Conservation (phyloP, 2,113 vertebrate genomes). For the Aplodontia rufa region DNA sequence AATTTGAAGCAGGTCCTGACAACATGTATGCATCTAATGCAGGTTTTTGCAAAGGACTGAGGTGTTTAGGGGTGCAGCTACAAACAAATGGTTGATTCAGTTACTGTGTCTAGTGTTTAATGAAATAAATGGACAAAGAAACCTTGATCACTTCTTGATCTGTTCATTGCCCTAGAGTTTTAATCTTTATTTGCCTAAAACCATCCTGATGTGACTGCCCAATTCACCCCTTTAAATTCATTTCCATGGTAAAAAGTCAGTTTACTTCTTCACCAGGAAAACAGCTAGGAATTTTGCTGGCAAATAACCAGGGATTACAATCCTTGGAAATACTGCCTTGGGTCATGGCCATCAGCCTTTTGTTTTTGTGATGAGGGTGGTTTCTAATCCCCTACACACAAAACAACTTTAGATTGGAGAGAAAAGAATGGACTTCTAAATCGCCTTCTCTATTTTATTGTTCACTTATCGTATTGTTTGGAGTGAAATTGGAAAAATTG, state of each 20-base stretch:
- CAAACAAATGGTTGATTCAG: neutral
- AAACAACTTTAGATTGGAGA: slow-evolving; percentile 68
- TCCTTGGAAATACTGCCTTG: slow-evolving; percentile 44
- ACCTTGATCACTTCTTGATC: neutral
- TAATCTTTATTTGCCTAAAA: slow-evolving; percentile 31
- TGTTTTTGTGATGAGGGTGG: slow-evolving; percentile 55
- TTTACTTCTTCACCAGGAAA: slow-evolving; percentile 26
- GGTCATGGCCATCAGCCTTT: slow-evolving; percentile 48
- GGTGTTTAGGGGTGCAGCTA: neutral
- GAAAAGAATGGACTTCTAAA: slow-evolving; percentile 67
- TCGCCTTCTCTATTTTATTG: slow-evolving; percentile 74
- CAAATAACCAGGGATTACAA: slow-evolving; percentile 35
- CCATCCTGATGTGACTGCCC: neutral
- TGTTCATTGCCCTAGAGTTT: slow-evolving; percentile 23
- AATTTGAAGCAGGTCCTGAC: neutral
- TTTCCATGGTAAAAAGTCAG: slow-evolving; percentile 52
- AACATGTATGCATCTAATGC: neutral
- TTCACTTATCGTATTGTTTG: slow-evolving; percentile 80
- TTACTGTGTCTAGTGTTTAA: neutral
- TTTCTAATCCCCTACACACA: slow-evolving; percentile 66
- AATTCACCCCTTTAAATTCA: slow-evolving; percentile 31
- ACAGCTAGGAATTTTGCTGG: slow-evolving; percentile 17
- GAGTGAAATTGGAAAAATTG: slow-evolving; percentile 80
- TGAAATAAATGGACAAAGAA: slow-evolving; percentile 22
- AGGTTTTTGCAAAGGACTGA: slow-evolving; percentile 16